These are phyloP conservation scores for Elymnias hypermnestra DNA, from an alignment of 1,140 invertebrate genomes.

Conservation along the genomic window DNA sequence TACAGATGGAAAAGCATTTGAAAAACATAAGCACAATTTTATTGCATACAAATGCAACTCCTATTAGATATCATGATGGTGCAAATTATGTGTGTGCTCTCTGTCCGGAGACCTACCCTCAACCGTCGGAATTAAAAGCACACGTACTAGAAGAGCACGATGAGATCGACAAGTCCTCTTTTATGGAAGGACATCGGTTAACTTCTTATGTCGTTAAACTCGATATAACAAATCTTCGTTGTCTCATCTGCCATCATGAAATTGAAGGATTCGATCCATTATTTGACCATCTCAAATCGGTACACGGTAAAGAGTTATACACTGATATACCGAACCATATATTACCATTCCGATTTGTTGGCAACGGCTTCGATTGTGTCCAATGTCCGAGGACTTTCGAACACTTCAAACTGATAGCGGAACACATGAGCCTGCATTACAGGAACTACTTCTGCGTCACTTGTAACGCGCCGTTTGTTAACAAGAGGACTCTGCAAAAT, in stretches of 20 bases:
- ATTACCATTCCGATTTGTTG: slow-evolving; percentile 40
- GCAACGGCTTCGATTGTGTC: slow-evolving; percentile 28
- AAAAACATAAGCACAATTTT: slow-evolving; percentile 39
- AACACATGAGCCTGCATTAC: slow-evolving; percentile 40
- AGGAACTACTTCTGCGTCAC: slow-evolving; percentile 40
- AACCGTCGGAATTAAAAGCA: slow-evolving; percentile 35
- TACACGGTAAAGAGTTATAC: slow-evolving; percentile 29
- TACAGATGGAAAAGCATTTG: slow-evolving; percentile 29
- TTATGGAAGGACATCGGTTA: slow-evolving; percentile 33
- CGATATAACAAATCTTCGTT: slow-evolving; percentile 42
- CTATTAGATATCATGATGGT: slow-evolving; percentile 28
- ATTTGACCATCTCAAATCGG: slow-evolving; percentile 28
- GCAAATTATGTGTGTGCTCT: slow-evolving; percentile 36
- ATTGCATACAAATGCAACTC: slow-evolving; percentile 39
- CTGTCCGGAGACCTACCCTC: slow-evolving; percentile 30
- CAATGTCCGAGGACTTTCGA: slow-evolving; percentile 36
- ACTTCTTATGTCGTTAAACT: slow-evolving; percentile 40
- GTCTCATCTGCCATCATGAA: slow-evolving; percentile 30
- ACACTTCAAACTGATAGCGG: slow-evolving; percentile 31
- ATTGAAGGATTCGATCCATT: slow-evolving; percentile 25
- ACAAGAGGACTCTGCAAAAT: slow-evolving; percentile 36
- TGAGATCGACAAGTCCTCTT: slow-evolving; percentile 21
- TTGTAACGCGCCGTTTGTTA: slow-evolving; percentile 43
- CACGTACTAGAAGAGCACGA: slow-evolving; percentile 33
- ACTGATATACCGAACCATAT: slow-evolving; percentile 38